Percentiles rank a stretch among this genome's conserved stretches.
Evolutionary conservation across 2,888 invertebrate genomes (phyloP).

Genomic region (Heliconius cydno): DNA sequence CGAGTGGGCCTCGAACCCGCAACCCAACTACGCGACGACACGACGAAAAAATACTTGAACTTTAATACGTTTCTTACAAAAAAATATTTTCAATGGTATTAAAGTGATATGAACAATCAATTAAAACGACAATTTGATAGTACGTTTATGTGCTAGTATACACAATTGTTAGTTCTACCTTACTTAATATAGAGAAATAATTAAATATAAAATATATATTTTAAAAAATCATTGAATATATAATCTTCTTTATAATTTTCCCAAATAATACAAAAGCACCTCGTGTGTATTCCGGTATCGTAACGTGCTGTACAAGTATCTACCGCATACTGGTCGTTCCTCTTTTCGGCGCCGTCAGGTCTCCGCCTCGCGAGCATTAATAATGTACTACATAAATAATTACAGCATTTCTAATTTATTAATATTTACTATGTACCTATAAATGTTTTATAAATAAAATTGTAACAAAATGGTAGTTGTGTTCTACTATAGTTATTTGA

Average conservation of each 20-base stretch:
- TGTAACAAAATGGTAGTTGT: neutral
- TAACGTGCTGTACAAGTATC: conserved; percentile 36
- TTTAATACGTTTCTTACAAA: neutral
- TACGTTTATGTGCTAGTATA: neutral
- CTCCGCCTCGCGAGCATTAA: conserved; percentile 56
- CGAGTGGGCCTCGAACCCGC: no score
- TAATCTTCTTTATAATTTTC: neutral
- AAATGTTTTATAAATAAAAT: neutral
- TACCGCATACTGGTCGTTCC: conserved; percentile 72
- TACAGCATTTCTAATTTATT: neutral
- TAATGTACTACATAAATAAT: neutral
- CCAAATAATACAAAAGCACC: conserved; percentile 38
- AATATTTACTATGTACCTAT: neutral
- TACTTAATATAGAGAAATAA: neutral
- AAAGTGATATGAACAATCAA: neutral
- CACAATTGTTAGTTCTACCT: neutral
- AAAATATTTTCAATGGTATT: neutral
- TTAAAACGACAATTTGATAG: neutral
- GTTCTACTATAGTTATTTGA: neutral
- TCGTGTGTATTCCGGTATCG: conserved; percentile 49
- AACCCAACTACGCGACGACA: no score
- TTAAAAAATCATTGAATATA: no score
- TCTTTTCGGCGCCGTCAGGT: conserved; percentile 69
- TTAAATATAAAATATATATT: neutral
- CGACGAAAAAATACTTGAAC: neutral